These are phyloP conservation scores for Syritta pipiens DNA, from an alignment of 2,888 invertebrate genomes.

Conservation along the genomic window DNA sequence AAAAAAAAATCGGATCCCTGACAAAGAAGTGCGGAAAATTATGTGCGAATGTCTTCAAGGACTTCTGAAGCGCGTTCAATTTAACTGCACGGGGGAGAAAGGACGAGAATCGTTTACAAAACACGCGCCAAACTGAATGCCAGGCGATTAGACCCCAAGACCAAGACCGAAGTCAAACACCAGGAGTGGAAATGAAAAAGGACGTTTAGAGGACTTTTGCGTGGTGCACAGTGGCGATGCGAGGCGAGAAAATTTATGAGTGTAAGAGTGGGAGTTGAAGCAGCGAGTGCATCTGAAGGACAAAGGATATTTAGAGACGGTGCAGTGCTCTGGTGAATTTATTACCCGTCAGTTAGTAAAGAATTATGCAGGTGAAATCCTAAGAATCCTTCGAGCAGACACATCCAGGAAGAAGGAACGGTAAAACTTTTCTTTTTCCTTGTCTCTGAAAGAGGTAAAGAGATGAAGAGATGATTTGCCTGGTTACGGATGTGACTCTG, in stretches of 20 bases:
- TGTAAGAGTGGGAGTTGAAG: too few species aligned
- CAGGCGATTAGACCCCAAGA: constrained; percentile 24
- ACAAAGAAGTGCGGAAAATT: constrained; percentile 31
- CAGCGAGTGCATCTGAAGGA: constrained; percentile 64
- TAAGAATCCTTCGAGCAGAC: constrained; percentile 21
- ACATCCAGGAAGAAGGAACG: neutral
- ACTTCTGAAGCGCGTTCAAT: constrained; percentile 20
- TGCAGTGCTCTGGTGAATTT: constrained; percentile 49
- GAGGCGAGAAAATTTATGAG: constrained; percentile 54
- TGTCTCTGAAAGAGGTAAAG: neutral
- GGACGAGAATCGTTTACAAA: constrained; percentile 18
- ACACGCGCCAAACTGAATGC: constrained; percentile 13
- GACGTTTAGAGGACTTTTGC: constrained; percentile 64
- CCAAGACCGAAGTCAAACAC: constrained; percentile 39
- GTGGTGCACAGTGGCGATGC: constrained; percentile 27
- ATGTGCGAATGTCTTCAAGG: constrained; percentile 30
- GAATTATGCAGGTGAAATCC: constrained; percentile 61
- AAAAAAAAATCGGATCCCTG: neutral
- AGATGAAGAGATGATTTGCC: constrained; percentile 17
- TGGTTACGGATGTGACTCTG: neutral
- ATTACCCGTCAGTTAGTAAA: constrained; percentile 55
- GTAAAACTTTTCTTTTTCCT: neutral
- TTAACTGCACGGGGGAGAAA: constrained; percentile 1
- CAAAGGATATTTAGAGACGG: constrained; percentile 43
- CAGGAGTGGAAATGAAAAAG: constrained; percentile 43